A percentile compares a stretch with the other conserved stretches of the same genome.
These are phyloP conservation scores for Chrysolina americana DNA, from an alignment of 2,888 invertebrate genomes.

Conservation along the genomic window DNA sequence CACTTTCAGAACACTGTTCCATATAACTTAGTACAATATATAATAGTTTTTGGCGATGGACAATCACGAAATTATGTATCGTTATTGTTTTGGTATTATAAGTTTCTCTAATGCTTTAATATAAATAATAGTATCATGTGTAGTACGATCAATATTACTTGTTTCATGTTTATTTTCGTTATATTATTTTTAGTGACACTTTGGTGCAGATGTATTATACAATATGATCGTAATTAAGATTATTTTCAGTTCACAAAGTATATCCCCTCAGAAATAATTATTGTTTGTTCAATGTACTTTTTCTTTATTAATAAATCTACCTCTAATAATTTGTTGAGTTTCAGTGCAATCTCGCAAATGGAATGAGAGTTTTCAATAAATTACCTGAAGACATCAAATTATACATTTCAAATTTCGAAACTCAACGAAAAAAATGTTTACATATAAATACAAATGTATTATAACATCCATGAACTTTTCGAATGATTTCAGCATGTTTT, in stretches of 20 bases:
- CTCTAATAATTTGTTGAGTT: constrained; percentile 64
- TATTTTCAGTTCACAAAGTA: constrained; percentile 59
- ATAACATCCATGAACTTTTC: too few relatives aligned
- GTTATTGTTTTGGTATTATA: constrained; percentile 51
- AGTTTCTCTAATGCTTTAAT: constrained; percentile 52
- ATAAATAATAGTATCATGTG: constrained; percentile 46
- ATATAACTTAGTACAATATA: background rate
- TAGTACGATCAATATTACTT: constrained; percentile 51
- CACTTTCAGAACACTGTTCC: background rate
- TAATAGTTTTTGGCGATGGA: constrained; percentile 25
- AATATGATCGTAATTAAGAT: constrained; percentile 49
- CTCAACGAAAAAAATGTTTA: too few relatives aligned
- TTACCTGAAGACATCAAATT: too few relatives aligned
- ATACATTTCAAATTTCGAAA: too few relatives aligned
- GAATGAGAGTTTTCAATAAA: too few relatives aligned
- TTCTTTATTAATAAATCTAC: constrained; percentile 72
- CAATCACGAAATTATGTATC: constrained; percentile 47
- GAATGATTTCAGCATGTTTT: too few relatives aligned
- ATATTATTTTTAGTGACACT: constrained; percentile 59
- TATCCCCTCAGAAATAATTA: constrained; percentile 61
- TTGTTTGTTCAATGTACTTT: constrained; percentile 69
- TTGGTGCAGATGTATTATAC: constrained; percentile 63
- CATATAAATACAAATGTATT: too few relatives aligned
- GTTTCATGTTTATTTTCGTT: constrained; percentile 58
- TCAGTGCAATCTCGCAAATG: too few relatives aligned